Base-by-base conservation (phyloP, 1,140 invertebrate genomes). In the Trypoxylus dichotomus region DNA sequence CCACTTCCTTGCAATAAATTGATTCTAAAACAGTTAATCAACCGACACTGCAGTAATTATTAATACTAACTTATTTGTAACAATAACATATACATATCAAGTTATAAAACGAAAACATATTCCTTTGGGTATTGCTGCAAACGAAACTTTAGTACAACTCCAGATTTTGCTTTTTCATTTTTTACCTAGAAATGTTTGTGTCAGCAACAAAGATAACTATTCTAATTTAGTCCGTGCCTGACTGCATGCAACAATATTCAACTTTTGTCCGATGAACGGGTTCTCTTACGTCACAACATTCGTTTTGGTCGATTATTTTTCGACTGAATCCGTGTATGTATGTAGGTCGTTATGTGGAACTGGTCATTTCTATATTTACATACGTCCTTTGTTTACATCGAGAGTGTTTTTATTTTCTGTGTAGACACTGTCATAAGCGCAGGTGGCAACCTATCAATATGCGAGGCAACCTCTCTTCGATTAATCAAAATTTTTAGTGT, bases 291-390 rank as follows among this genome's bases (percentile, higher is more conserved):
- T 68, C 60, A 68, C 60, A 15, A 68, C 60, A 29, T 68, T 27
- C 21, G 60, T 68, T 68, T 68, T 68, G 60, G 60, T 27, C 60
- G 60, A 68, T 68, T 68, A 68, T 68, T 68, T 10, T 27, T 68
- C 19, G 7, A 68, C 19, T 68, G 60, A 68, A 68, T 68, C 60
- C 60, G 60, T 68, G 8, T 24, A 54, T 24, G 19, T 68, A 68
- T 68, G 60, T 68, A 68, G 60, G 60, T 68, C 60, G 60, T 68
- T 68, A 68, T 24, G 60, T 68, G 19, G 60, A 29, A 68, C 21
- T 68, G 60, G 60, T 68, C 60, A 68, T 68, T 68, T 68, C 60
- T 68, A 68, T 68, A 68, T 68, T 68, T 68, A 68, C 60, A 68
- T 27, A 68, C 60, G 60, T 68, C 60, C 60, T 68, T 68, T 68